Percentiles rank a stretch among this genome's conserved stretches.
phyloP scores from a whole-genome alignment of 1,140 invertebrate species.

The Macrosteles quadrilineatus region DNA sequence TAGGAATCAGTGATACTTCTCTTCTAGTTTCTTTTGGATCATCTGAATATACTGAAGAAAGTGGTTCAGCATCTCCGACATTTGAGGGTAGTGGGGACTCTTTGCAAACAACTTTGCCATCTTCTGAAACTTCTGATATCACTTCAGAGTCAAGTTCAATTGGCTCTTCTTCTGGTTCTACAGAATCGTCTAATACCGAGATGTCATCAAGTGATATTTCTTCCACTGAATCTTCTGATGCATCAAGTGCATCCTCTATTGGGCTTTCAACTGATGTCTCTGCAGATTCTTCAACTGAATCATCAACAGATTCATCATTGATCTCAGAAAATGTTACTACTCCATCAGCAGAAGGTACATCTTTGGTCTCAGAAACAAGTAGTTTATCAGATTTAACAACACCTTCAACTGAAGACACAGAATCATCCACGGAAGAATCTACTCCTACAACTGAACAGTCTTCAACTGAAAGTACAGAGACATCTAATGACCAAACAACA shows the following conservation, averaged over 20 bases:
- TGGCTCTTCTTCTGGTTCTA: not conserved
- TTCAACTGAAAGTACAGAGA: constrained; percentile 30
- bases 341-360: not conserved
- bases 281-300: not conserved
- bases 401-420: not conserved
- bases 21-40: constrained; percentile 19
- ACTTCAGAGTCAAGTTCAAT: not conserved
- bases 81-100: not conserved
- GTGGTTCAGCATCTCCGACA: not conserved
- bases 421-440: too few relatives aligned
- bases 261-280: not conserved
- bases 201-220: not conserved
- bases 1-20: constrained; percentile 6
- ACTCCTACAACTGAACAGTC: constrained; percentile 10
- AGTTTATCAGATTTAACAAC: not conserved
- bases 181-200: not conserved
- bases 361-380: not conserved
- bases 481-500: constrained; percentile 25
- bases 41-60: constrained; percentile 5
- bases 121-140: not conserved
- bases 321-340: not conserved
- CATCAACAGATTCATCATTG: constrained; percentile 5
- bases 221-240: constrained; percentile 7
- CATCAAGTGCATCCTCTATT: not conserved
- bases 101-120: not conserved